phyloP scores from a whole-genome alignment of 1,140 invertebrate genomes.

The Platorchestia sp. region DNA sequence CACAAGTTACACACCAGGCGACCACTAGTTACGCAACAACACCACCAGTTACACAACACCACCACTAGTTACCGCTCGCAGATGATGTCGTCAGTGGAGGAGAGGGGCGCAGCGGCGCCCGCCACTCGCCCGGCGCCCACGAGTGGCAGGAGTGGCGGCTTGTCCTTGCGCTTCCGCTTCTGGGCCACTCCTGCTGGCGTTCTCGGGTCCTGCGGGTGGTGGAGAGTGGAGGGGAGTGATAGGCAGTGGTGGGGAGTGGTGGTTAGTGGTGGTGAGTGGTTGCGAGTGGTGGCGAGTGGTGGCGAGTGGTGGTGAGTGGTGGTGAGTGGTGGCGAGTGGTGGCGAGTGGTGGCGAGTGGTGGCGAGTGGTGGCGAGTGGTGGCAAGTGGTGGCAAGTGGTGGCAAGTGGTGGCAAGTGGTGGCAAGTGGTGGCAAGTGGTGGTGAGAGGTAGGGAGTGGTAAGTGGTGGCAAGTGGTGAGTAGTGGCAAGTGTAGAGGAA shows the following conservation, averaged over 20 bases:
- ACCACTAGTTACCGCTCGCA: not conserved
- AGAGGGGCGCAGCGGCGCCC: not conserved
- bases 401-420: not conserved
- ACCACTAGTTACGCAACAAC: not conserved
- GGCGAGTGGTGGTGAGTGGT: not conserved
- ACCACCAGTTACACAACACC: not conserved
- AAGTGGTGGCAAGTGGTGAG: not conserved
- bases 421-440: not conserved
- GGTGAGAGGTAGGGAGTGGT: not conserved
- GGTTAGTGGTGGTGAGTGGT: not conserved
- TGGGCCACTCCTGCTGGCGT: not conserved
- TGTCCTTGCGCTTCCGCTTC: conserved; percentile 36
- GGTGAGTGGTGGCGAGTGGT: not conserved
- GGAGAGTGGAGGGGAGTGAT: too few relatives aligned
- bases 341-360: not conserved
- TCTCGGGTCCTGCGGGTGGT: not conserved
- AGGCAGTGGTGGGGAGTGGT: not conserved
- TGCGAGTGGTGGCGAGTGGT: not conserved
- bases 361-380: not conserved
- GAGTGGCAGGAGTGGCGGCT: conserved; percentile 4
- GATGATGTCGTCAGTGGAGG: conserved; percentile 38
- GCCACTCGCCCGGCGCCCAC: not conserved
- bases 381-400: not conserved
- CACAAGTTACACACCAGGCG: not conserved
- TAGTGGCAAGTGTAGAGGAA: not conserved